These are phyloP conservation scores for Pomacea canaliculata DNA, from an alignment of 2,888 invertebrate genomes.

Conservation along the genomic window DNA sequence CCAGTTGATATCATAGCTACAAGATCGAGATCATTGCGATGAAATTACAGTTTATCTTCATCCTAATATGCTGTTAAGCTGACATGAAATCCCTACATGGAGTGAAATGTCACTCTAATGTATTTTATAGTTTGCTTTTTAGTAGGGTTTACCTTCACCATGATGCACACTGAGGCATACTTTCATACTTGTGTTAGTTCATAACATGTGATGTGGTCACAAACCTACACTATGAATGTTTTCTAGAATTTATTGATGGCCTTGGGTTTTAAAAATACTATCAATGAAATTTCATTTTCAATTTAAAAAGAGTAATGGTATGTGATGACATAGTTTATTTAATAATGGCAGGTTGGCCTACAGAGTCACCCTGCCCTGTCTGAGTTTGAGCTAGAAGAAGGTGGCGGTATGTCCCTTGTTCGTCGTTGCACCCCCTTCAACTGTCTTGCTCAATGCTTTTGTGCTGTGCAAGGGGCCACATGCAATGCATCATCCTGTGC, in stretches of 20 bases:
- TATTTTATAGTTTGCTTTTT: too few species aligned
- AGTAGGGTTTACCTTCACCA: neutral
- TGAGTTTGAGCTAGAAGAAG: conserved; percentile 33
- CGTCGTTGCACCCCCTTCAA: conserved; percentile 40
- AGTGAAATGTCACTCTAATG: too few species aligned
- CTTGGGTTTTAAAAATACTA: neutral
- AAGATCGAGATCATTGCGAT: too few species aligned
- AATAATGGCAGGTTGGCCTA: conserved; percentile 40
- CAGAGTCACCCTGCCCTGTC: conserved; percentile 41
- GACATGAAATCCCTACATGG: too few species aligned
- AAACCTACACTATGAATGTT: neutral
- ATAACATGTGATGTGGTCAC: too few species aligned
- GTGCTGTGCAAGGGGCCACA: conserved; percentile 42
- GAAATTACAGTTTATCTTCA: neutral
- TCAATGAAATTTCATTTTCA: neutral
- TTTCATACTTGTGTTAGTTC: too few species aligned
- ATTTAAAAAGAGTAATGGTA: neutral
- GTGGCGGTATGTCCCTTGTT: conserved; percentile 37
- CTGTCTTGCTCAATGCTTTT: conserved; percentile 48
- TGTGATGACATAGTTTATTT: neutral
- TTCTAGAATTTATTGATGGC: neutral
- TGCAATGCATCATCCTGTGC: conserved; percentile 25
- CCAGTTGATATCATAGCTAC: too few species aligned
- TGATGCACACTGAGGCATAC: neutral
- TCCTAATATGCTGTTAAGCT: neutral